Conservation (phyloP, 2,888 invertebrate species). For the Oxystoma pomonae region DNA sequence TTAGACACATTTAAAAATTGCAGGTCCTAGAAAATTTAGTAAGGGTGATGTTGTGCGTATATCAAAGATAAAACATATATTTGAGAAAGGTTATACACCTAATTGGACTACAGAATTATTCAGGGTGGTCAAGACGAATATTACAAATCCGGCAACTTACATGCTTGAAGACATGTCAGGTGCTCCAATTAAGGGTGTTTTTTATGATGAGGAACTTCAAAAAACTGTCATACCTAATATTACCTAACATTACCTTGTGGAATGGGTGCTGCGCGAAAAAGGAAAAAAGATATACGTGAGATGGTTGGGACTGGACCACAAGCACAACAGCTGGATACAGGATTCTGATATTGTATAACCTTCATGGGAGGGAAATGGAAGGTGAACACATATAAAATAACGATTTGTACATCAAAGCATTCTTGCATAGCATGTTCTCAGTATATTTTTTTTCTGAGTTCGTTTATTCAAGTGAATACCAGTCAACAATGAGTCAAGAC, state of each 20-base stretch:
- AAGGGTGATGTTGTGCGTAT: not conserved
- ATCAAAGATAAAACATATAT: not conserved
- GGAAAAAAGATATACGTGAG: not conserved
- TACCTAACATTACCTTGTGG: not conserved
- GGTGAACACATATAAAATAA: no score
- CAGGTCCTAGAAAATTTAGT: not conserved
- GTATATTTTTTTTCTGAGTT: not conserved
- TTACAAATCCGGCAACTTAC: not conserved
- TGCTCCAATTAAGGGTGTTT: not conserved
- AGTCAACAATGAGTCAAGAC: not conserved
- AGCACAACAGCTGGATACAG: constrained; percentile 34
- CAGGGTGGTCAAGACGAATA: not conserved
- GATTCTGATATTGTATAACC: constrained; percentile 15
- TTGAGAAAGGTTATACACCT: not conserved
- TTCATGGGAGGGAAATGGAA: not conserved
- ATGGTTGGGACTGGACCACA: constrained; percentile 18
- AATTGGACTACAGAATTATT: not conserved
- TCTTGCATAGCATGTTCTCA: not conserved
- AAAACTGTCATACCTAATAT: not conserved
- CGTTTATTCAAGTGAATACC: no score
- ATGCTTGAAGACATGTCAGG: not conserved
- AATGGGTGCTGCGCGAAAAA: not conserved
- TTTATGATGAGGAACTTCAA: not conserved
- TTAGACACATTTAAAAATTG: constrained; percentile 11
- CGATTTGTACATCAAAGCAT: not conserved